Evolutionary conservation across 2,113 vertebrate genomes (phyloP).

Genomic region (Forbesichthys agassizii): DNA sequence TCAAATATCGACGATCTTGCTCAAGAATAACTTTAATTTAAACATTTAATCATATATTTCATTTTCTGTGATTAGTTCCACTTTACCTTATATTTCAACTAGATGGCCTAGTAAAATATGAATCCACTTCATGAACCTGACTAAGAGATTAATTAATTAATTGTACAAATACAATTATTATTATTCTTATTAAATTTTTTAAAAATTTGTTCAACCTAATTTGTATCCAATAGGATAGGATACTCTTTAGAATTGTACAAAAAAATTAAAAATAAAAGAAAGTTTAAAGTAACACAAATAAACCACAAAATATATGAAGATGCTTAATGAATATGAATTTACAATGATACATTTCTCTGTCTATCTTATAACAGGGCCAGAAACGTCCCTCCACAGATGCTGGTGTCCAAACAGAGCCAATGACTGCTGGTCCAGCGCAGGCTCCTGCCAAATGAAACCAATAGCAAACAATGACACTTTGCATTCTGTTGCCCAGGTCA

Average conservation of each 20-base stretch:
- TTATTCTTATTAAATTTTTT: no score
- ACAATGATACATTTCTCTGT: neutral
- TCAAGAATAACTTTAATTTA: no score
- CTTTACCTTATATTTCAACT: slow-evolving; percentile 39
- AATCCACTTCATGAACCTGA: neutral
- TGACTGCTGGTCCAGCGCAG: slow-evolving; percentile 74
- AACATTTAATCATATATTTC: neutral
- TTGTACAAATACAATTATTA: neutral
- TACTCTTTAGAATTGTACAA: neutral
- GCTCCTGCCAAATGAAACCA: slow-evolving; percentile 89
- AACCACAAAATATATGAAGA: neutral
- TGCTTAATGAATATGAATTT: neutral
- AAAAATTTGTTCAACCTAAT: no score
- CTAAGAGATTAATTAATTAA: neutral
- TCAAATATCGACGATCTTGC: no score
- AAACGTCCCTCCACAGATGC: slow-evolving; percentile 87
- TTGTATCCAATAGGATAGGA: no score
- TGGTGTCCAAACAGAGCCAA: slow-evolving; percentile 89
- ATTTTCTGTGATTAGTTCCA: neutral
- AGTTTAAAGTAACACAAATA: neutral
- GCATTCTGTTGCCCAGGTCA: slow-evolving; percentile 14
- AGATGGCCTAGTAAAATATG: slow-evolving; percentile 63
- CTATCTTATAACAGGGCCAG: slow-evolving; percentile 79
- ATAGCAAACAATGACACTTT: slow-evolving; percentile 12
- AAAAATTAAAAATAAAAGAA: neutral